Conservation (phyloP, 2,797 vertebrate genomes). For the Podarcis lilfordi region DNA sequence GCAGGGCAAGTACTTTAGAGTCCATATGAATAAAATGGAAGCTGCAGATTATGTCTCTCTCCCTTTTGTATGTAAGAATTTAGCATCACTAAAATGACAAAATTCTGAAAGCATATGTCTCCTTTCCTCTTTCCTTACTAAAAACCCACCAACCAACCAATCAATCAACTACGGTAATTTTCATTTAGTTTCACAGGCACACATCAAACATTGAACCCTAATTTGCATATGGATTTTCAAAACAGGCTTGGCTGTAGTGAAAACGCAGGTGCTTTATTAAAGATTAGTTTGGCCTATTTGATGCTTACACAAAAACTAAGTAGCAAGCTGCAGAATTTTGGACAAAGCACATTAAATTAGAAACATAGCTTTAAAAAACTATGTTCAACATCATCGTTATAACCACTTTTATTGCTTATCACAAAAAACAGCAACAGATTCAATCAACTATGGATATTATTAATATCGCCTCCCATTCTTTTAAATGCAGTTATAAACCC, state of each 20-base stretch:
- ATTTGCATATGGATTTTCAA: constrained; percentile 46
- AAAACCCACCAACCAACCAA: too few species aligned
- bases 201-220: constrained; percentile 60
- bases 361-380: neutral
- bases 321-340: neutral
- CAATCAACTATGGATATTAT: neutral
- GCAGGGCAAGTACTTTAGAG: constrained; percentile 57
- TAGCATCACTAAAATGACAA: constrained; percentile 63
- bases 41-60: constrained; percentile 32
- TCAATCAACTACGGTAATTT: constrained; percentile 24
- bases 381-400: neutral
- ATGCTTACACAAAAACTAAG: neutral
- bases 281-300: neutral
- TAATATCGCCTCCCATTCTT: neutral
- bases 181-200: constrained; percentile 60
- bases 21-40: constrained; percentile 52
- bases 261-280: constrained; percentile 9
- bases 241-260: neutral
- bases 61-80: constrained; percentile 66
- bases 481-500: neutral
- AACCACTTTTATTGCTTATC: neutral
- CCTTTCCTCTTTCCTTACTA: constrained; percentile 52
- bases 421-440: neutral
- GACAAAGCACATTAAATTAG: constrained; percentile 29
- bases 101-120: constrained; percentile 54